phyloP scores from a whole-genome alignment of 2,113 vertebrate genomes.

The Lophura nycthemera region DNA sequence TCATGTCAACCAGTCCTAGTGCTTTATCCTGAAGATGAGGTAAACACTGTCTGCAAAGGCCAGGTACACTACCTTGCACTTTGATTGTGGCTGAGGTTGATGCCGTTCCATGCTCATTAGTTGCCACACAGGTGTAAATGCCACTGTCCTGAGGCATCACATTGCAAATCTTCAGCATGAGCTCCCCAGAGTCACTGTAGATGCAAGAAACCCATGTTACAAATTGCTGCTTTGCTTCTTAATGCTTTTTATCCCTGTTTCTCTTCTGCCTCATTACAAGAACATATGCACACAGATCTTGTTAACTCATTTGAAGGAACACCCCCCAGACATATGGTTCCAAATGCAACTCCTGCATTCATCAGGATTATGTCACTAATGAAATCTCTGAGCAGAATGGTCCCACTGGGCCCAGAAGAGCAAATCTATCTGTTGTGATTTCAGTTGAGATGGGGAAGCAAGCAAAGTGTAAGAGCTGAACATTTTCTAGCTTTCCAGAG shows the following conservation, averaged over 20 bases:
- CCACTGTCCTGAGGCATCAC: conserved; percentile 98
- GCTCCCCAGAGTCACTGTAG: conserved; percentile 92
- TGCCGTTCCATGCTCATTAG: conserved; percentile 89
- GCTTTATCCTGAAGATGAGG: background rate
- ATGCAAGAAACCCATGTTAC: background rate
- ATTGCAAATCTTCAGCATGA: conserved; percentile 94
- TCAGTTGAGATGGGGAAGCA: background rate
- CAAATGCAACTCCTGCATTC: background rate
- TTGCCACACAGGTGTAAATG: conserved; percentile 95
- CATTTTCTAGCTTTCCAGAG: background rate
- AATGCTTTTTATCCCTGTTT: background rate
- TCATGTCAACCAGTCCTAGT: fast-evolving
- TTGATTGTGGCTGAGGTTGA: conserved; percentile 95
- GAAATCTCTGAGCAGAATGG: background rate
- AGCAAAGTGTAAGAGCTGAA: background rate
- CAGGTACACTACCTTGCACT: conserved; percentile 88
- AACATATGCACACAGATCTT: background rate
- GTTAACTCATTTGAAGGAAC: background rate
- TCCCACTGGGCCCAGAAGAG: background rate
- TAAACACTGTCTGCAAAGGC: background rate
- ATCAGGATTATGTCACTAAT: background rate
- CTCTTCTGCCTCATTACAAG: background rate
- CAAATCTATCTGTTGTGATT: background rate
- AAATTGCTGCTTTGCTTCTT: background rate
- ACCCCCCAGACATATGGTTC: background rate